These are phyloP conservation scores for Caenorhabditis becei DNA, from an alignment of 2,888 invertebrate genomes.

Conservation along the genomic window DNA sequence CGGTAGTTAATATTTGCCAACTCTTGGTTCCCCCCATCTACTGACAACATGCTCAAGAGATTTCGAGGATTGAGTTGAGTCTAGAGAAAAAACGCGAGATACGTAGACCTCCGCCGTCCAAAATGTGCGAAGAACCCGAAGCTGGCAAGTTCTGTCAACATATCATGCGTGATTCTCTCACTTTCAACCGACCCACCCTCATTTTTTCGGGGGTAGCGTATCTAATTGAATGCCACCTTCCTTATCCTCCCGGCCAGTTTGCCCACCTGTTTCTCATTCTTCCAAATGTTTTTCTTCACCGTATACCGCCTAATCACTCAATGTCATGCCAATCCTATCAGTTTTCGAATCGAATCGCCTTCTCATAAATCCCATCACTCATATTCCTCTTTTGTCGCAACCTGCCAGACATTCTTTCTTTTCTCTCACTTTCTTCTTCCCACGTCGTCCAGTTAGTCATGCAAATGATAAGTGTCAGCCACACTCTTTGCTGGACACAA, in stretches of 20 bases:
- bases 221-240: constrained; percentile 7
- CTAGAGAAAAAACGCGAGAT: constrained; percentile 16
- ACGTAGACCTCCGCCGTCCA: constrained; percentile 33
- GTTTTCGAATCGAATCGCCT: not conserved
- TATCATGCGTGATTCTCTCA: constrained; percentile 13
- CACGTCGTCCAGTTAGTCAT: constrained; percentile 48
- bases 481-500: constrained; percentile 2
- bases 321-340: constrained; percentile 10
- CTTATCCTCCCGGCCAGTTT: constrained; percentile 14
- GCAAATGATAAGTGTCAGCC: constrained; percentile 53
- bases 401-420: not conserved
- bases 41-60: constrained; percentile 48
- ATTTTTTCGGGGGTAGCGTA: not conserved
- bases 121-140: constrained; percentile 35
- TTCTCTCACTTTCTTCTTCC: constrained; percentile 13
- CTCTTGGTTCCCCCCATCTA: constrained; percentile 36
- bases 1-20: constrained; percentile 45
- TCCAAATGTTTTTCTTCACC: constrained; percentile 7
- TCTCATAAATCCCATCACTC: too few relatives aligned
- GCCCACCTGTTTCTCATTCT: constrained; percentile 31
- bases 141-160: constrained; percentile 21
- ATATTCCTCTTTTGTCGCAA: too few relatives aligned
- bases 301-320: constrained; percentile 3
- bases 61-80: constrained; percentile 3
- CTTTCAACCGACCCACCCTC: not conserved